Conservation (phyloP, 1,140 invertebrate genomes). For the Scylla paramamosain region DNA sequence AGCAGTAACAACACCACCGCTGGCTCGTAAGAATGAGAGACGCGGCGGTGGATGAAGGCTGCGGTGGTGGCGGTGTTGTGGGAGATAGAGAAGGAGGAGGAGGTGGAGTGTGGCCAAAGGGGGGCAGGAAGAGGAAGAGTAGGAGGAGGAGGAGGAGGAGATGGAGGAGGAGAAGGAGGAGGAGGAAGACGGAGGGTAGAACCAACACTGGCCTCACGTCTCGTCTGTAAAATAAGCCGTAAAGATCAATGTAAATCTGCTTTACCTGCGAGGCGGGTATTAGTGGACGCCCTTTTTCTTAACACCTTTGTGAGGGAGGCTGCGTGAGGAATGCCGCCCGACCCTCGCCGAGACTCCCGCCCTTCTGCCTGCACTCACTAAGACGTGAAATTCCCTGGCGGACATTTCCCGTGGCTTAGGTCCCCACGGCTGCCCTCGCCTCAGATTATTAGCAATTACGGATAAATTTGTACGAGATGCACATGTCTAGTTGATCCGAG, state of each 20-base stretch:
- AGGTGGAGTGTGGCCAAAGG: background rate
- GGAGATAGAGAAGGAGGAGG: background rate
- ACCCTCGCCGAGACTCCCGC: background rate
- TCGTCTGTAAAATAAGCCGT: conserved; percentile 36
- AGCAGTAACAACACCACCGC: background rate
- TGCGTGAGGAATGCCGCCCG: conserved; percentile 15
- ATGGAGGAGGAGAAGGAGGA: background rate
- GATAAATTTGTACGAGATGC: conserved; percentile 31
- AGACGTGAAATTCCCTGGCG: background rate
- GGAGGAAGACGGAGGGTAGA: background rate
- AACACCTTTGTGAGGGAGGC: conserved; percentile 19
- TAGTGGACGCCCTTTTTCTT: conserved; percentile 43
- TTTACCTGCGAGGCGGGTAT: conserved; percentile 41
- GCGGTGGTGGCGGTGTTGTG: background rate
- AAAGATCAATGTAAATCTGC: conserved; percentile 54
- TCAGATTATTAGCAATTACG: conserved; percentile 36
- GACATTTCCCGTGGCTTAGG: background rate
- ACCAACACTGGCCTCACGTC: conserved; percentile 32
- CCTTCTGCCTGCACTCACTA: background rate
- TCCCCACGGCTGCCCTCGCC: background rate
- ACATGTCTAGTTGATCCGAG: background rate
- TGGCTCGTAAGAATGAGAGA: background rate
- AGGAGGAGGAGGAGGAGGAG: background rate
- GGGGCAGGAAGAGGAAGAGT: background rate
- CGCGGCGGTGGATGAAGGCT: background rate